Evolutionary conservation across 1,140 invertebrate genomes (phyloP).

Genomic region (Eciton burchellii): DNA sequence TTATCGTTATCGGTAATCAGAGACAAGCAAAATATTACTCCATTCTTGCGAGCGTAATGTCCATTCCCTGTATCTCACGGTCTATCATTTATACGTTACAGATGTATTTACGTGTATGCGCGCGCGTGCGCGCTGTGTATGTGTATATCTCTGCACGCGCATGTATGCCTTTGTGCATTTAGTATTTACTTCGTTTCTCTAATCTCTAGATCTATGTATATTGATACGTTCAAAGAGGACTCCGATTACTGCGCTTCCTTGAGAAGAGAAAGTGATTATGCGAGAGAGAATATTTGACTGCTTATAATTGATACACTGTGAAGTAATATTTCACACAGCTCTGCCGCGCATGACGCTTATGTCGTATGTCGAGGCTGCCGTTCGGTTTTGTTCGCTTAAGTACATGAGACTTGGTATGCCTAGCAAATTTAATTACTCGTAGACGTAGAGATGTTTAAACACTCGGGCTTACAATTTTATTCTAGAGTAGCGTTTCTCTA

Average conservation of each 20-base stretch:
- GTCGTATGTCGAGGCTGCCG: slow-evolving; percentile 21
- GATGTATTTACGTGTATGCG: slow-evolving; percentile 17
- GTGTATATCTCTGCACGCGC: no score
- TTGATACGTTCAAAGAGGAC: background rate
- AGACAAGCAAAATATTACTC: slow-evolving; percentile 59
- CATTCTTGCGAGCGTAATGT: slow-evolving; percentile 45
- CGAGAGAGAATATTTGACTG: slow-evolving; percentile 57
- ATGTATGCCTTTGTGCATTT: background rate
- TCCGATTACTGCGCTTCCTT: slow-evolving; percentile 49
- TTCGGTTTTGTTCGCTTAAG: slow-evolving; percentile 66
- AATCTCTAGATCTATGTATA: slow-evolving; percentile 58
- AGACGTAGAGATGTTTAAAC: slow-evolving; percentile 61
- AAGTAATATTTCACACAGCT: slow-evolving; percentile 59
- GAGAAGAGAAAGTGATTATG: slow-evolving; percentile 56
- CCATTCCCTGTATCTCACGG: slow-evolving; percentile 36
- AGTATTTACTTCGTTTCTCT: slow-evolving; percentile 44
- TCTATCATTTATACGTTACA: slow-evolving; percentile 53
- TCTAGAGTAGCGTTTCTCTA: slow-evolving; percentile 73
- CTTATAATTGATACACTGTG: slow-evolving; percentile 56
- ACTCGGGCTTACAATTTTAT: slow-evolving; percentile 73
- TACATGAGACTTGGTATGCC: slow-evolving; percentile 74
- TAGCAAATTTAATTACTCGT: slow-evolving; percentile 60
- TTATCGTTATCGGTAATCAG: slow-evolving; percentile 58
- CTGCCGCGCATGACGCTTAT: slow-evolving; percentile 36
- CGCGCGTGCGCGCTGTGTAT: no score